Evolutionary conservation across 2,113 vertebrate genomes (phyloP).

Genomic region (Mesitornis unicolor): DNA sequence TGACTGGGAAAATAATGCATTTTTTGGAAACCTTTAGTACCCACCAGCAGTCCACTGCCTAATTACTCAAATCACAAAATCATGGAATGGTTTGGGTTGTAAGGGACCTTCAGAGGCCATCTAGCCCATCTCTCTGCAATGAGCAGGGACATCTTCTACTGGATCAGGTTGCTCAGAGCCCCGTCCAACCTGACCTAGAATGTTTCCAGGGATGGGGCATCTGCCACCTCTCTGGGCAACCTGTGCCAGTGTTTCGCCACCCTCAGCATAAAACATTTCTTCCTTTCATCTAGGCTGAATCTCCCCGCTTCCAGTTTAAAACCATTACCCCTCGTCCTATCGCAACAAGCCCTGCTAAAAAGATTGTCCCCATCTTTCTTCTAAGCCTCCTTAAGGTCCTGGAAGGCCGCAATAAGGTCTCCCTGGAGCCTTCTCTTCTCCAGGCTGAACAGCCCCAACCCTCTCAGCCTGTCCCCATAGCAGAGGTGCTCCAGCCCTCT

Average conservation of each 20-base stretch:
- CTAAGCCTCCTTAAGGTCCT: fast-evolving
- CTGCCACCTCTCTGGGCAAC: background rate
- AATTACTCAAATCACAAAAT: background rate
- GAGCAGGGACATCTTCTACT: background rate
- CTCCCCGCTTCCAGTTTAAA: no score
- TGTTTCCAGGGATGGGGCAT: background rate
- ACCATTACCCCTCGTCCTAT: background rate
- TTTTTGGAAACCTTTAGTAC: background rate
- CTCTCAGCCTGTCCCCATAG: background rate
- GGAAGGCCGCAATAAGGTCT: fast-evolving
- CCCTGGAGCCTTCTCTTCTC: background rate
- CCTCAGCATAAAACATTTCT: no score
- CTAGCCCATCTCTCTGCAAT: no score
- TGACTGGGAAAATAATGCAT: background rate
- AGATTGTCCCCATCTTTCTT: background rate
- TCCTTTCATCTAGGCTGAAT: no score
- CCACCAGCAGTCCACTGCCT: background rate
- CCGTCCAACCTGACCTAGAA: fast-evolving
- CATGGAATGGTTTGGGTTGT: background rate
- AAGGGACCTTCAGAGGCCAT: background rate
- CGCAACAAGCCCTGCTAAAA: fast-evolving
- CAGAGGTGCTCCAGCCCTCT: background rate
- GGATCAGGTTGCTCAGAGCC: background rate
- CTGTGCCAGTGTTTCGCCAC: no score
- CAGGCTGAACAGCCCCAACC: background rate